A percentile compares a stretch with the other conserved stretches of the same genome.
Conservation (phyloP, 2,113 vertebrate species). For the Atherinomorus stipes region DNA sequence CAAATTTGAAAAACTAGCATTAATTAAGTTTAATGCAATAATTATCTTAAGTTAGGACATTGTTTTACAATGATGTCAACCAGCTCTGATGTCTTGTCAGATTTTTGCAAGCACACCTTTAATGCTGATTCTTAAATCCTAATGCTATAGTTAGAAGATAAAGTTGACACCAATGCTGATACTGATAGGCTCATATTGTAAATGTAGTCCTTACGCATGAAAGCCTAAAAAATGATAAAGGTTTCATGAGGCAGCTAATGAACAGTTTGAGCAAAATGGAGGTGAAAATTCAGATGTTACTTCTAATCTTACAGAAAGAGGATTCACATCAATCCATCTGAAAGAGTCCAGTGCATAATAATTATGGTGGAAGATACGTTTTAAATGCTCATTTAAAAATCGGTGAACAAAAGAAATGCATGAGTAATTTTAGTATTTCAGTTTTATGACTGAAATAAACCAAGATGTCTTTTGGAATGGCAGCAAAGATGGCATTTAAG, state of each 20-base stretch:
- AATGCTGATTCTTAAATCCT: background rate
- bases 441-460: background rate
- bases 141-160: background rate
- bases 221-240: too few relatives aligned
- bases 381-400: background rate
- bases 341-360: background rate
- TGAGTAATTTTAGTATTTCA: background rate
- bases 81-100: constrained; percentile 13
- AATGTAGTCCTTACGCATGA: background rate
- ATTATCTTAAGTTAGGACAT: too few relatives aligned
- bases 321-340: background rate
- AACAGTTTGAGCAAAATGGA: background rate
- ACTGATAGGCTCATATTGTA: constrained; percentile 13
- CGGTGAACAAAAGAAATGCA: background rate
- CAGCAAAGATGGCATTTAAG: constrained; percentile 10
- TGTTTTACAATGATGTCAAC: too few relatives aligned
- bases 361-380: background rate
- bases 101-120: constrained; percentile 24
- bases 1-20: too few relatives aligned
- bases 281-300: background rate
- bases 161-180: background rate
- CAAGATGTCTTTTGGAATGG: background rate
- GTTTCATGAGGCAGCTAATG: background rate
- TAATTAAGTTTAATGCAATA: too few relatives aligned
- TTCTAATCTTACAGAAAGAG: background rate